Percentiles rank a stretch among this genome's conserved stretches.
Evolutionary conservation across 1,140 invertebrate species (phyloP).

Genomic region (Dryas iulia): DNA sequence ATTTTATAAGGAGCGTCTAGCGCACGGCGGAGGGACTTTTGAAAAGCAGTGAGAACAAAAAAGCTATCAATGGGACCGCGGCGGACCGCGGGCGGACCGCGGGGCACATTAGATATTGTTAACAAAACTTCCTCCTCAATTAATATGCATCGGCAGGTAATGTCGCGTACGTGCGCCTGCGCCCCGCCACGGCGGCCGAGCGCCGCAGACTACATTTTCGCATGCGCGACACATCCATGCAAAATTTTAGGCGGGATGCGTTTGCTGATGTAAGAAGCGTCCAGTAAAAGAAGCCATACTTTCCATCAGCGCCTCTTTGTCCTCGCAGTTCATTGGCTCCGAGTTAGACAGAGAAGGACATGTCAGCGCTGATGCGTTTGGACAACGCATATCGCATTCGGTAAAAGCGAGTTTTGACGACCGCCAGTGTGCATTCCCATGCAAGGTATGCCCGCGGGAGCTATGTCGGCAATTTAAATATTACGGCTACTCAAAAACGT

Average conservation of each 20-base stretch:
- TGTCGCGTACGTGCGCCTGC: slow-evolving; percentile 65
- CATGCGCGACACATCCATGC: slow-evolving; percentile 76
- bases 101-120: slow-evolving; percentile 78
- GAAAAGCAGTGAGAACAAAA: slow-evolving; percentile 61
- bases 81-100: slow-evolving; percentile 57
- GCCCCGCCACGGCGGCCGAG: slow-evolving; percentile 43
- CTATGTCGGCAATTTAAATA: slow-evolving; percentile 77
- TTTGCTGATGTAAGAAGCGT: slow-evolving; percentile 64
- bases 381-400: slow-evolving; percentile 65
- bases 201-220: slow-evolving; percentile 56
- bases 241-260: slow-evolving; percentile 79
- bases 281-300: slow-evolving; percentile 65
- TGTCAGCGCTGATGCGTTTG: slow-evolving; percentile 48
- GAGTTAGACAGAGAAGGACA: slow-evolving; percentile 61
- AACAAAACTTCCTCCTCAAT: slow-evolving; percentile 77
- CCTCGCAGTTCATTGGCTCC: slow-evolving; percentile 38
- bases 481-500: slow-evolving; percentile 77
- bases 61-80: slow-evolving; percentile 73
- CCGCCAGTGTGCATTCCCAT: slow-evolving; percentile 73
- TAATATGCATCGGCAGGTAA: slow-evolving; percentile 77
- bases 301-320: slow-evolving; percentile 61
- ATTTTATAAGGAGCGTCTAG: slow-evolving; percentile 63
- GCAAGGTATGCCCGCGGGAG: slow-evolving; percentile 73
- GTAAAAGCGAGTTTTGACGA: slow-evolving; percentile 71
- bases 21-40: slow-evolving; percentile 49